A percentile compares a stretch with the other conserved stretches of the same genome.
Evolutionary conservation across 2,797 vertebrate species (phyloP).

Genomic region (Psittacula derbiana): DNA sequence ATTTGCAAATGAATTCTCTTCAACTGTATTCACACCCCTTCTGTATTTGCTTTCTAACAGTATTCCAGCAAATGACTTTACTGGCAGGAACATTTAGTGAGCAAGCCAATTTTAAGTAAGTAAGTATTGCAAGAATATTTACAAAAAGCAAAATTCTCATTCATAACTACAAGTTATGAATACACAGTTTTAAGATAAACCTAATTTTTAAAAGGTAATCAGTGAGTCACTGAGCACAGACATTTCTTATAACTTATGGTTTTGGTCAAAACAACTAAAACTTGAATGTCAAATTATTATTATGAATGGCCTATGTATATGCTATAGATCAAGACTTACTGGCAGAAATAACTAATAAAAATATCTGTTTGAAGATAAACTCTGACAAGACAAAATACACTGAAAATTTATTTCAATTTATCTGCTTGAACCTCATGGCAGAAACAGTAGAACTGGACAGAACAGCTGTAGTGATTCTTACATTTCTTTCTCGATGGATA

Average conservation of each 20-base stretch:
- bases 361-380: neutral
- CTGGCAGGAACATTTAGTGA: conserved; percentile 48
- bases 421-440: neutral
- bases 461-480: neutral
- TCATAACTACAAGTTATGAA: conserved; percentile 18
- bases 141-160: conserved; percentile 15
- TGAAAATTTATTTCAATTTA: neutral
- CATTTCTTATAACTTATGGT: neutral
- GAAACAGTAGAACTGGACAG: neutral
- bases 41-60: conserved; percentile 66
- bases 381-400: neutral
- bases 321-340: neutral
- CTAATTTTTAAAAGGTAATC: neutral
- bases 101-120: conserved; percentile 50
- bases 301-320: neutral
- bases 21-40: conserved; percentile 54
- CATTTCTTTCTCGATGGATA: neutral
- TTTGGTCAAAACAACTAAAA: neutral
- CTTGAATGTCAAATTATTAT: neutral
- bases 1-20: conserved; percentile 56
- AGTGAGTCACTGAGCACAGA: neutral
- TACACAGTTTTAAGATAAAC: neutral
- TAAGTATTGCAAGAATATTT: conserved; percentile 24
- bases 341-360: neutral
- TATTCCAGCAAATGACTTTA: conserved; percentile 59